Evolutionary conservation across 2,797 vertebrate species (phyloP).

Genomic region (Catamblyrhynchus diadema): DNA sequence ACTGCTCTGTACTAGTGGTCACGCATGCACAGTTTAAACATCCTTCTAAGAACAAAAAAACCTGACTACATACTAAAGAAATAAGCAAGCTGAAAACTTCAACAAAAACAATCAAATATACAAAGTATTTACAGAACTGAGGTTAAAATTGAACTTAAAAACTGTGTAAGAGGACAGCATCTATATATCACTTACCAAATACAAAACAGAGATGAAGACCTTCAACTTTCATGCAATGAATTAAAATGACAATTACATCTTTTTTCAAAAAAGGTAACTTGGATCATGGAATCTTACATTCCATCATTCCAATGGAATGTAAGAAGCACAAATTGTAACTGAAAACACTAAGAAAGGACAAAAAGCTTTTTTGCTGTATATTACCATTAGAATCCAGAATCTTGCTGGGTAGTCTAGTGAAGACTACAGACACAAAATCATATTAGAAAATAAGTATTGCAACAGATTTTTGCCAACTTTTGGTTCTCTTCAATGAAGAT

Average conservation of each 20-base stretch:
- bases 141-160: not conserved
- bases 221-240: not conserved
- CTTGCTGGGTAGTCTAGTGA: not conserved
- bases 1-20: not conserved
- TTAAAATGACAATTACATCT: not conserved
- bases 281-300: not conserved
- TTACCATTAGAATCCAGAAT: not conserved
- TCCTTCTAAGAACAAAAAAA: not conserved
- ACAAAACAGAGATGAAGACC: not conserved
- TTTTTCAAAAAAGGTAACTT: not conserved
- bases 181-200: not conserved
- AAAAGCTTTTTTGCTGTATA: not conserved
- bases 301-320: not conserved
- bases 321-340: not conserved
- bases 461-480: not conserved
- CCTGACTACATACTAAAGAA: not conserved
- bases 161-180: not conserved
- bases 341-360: not conserved
- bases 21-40: not conserved
- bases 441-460: not conserved
- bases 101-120: not conserved
- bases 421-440: not conserved
- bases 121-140: not conserved
- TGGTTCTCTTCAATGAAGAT: not conserved
- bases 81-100: not conserved